Base-by-base conservation (phyloP, 2,888 invertebrate genomes). In the Leptinotarsa juncta region DNA sequence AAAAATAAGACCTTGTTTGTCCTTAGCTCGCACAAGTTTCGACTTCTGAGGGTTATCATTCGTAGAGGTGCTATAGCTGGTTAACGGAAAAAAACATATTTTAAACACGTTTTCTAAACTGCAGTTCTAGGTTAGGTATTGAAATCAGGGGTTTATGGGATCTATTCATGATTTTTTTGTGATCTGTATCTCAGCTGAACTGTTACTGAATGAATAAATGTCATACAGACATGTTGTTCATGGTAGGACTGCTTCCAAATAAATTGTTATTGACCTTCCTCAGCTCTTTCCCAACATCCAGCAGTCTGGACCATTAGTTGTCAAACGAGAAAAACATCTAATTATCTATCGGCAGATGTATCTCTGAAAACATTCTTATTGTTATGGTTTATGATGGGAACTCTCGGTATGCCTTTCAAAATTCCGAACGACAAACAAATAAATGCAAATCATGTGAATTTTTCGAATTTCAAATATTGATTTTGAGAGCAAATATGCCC, bases 391-490 rank as follows among this genome's bases (percentile, higher is more conserved):
- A 62, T 62, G 62, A 62, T 62, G 62, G 62, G 62, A 62, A 42
- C 62, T 15, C 62, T 62, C 16, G 62, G 26, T 62, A n/a, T 32
- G 16, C 57, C 48, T 70, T 70, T 49, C n/a, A 16, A 70, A 60
- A 32, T 49, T 51, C 23, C 60, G 60, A 20, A 48, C 70, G 26
- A 51, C 68, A 69, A 69, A 69, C 60, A 55, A 60, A 60, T 60
- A 60, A 48, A 70, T 70, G 70, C 60, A 70, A 70, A 70, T 70
- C 49, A 42, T 70, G 70, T 42, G 70, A 70, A 70, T 70, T 70
- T 60, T 32, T 60, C 60, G 16, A 51, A 67, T 50, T 66, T 67
- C 53, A 50, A 67, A 67, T 67, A 67, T 67, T 50, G 67, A 67
- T 67, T 51, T n/a, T 51, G 51, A 10, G 32, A 16, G 42, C 62